Evolutionary conservation across 2,797 vertebrate genomes (phyloP).

Genomic region (Sandelia bainsii): DNA sequence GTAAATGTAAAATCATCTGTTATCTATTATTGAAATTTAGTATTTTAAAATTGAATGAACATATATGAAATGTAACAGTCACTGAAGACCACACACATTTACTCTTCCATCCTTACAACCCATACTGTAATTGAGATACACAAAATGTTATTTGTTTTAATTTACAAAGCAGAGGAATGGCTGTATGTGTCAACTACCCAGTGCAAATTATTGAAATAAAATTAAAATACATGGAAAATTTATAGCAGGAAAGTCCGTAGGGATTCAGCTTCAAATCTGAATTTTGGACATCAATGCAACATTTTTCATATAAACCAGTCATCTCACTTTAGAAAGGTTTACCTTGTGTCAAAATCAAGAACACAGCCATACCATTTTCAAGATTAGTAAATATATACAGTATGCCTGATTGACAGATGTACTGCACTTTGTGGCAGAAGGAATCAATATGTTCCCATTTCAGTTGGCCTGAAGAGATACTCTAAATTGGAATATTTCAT

Average conservation of each 20-base stretch:
- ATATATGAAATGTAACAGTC: too few species aligned
- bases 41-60: too few species aligned
- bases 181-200: background rate
- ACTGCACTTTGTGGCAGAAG: conserved; percentile 10
- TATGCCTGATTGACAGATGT: conserved; percentile 20
- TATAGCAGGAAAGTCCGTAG: background rate
- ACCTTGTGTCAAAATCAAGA: conserved; percentile 19
- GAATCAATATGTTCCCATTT: conserved; percentile 53
- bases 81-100: too few species aligned
- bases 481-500: conserved; percentile 30
- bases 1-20: too few species aligned
- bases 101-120: too few species aligned
- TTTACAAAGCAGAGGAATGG: conserved; percentile 1
- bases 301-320: background rate
- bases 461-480: conserved; percentile 21
- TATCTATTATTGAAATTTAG: too few species aligned
- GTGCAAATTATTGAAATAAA: background rate
- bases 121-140: too few species aligned
- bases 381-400: conserved; percentile 24
- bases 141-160: background rate
- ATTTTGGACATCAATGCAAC: background rate
- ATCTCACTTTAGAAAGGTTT: background rate
- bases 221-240: background rate
- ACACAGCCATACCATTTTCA: conserved; percentile 6
- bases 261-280: background rate